Base-by-base conservation (phyloP, 2,888 invertebrate genomes). In the Lysandra coridon region DNA sequence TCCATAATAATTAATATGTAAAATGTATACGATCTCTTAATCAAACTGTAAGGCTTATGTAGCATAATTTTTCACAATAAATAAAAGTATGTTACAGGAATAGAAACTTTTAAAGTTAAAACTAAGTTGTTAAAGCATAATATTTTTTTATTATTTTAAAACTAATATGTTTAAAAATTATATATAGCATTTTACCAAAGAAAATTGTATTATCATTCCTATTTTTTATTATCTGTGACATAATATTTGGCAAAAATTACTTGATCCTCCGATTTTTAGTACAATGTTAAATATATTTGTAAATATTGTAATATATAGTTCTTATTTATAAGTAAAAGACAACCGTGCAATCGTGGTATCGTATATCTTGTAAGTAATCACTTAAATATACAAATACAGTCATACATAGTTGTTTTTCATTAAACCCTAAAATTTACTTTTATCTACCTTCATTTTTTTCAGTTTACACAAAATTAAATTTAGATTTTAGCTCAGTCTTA, bases 261-360 rank as follows among this genome's bases (percentile, higher is more conserved):
- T 69, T 69, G 37, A 69, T 44, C 74, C 40, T 74, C 40, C 37
- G 40, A 69, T 33, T 78, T 83, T 83, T 86, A 85, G 84, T 80
- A 81, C 80, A 84, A 83, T 84, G 84, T 84, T 85, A 82, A 82
- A 82, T 73, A 81, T 78, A 85, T 83, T 86, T 84, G 82, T 82
- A 81, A 82, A 81, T 84, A 81, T 78, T 85, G 84, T 86, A 84
- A 90, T 57, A 60, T 74, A 23, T 79, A 79, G 44, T n/a, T 57
- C 30, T 14, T 79, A 74, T 74, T 74, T 73, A 91, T 88, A 86
- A 87, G 85, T 93, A 93, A 93, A 94, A 93, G 92, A 93, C 87
- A 86, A 88, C 89, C 85, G 94, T 94, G 94, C 94, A 94, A 94
- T 94, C 92, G 87, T 90, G 86, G 84, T 87, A 84, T 90, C 87